Evolutionary conservation across 2,888 invertebrate species (phyloP), one percentile per base, ranked within the genome.

Genomic region (Heteromurus nitidus): DNA sequence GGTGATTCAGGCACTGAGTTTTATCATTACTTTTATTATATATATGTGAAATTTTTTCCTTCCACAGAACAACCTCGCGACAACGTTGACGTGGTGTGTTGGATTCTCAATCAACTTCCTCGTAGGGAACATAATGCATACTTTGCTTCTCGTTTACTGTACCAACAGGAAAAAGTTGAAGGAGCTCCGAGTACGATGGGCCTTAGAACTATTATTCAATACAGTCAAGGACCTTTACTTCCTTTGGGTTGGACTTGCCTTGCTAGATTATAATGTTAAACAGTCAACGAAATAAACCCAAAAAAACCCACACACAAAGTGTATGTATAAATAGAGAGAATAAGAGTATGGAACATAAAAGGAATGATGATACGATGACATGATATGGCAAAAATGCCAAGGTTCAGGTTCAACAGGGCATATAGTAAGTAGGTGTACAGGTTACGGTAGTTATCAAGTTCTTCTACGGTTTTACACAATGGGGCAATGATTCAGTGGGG

Each of bases 171-270:
- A 70, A 67, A 84, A 84, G 69, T 26, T 70, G 76, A 84, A 82
- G 75, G 75, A 84, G 75, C 80, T 84, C 50, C 70, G 84, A 22
- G 55, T 75, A 44, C 69, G 84, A 60, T 84, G 84, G 84, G 80
- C 79, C 75, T 68, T 84, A 72, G 84, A 84, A 80, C 42, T 80
- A 60, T 70, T 82, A 62, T 84, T 84, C 72, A 84, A 84, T 80
- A 79, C 80, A 16, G 76, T 60, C 50, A 84, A 84, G 73, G 84
- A 84, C 58, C 68, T 84, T 16, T 82, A 82, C 60, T 84, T 76
- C 60, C 67, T 84, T 16, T 84, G 84, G 84, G 82, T 84, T n/a
- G 84, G 84, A 64, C 80, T 81, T 68, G 82, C 84, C 80, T 82
- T 84, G 75, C 50, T 84, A 74, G 76, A 84, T 75, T 69, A 79